These are phyloP conservation scores for Agriopis aurantiaria DNA, from an alignment of 2,888 invertebrate species.

Conservation along the genomic window DNA sequence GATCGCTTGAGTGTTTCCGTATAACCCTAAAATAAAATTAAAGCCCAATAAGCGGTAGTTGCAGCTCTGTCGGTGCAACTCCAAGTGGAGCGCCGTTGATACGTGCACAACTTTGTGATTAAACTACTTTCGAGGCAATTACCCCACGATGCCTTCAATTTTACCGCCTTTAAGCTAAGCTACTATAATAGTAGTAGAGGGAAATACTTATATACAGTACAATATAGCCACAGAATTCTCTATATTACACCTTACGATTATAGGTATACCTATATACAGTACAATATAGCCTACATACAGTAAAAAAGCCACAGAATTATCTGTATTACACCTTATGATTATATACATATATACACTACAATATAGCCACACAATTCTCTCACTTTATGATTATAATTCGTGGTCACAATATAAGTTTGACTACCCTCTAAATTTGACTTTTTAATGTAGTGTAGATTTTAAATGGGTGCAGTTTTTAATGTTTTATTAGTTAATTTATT, in stretches of 20 bases:
- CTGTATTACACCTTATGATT: background rate
- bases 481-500: no score
- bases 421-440: no score
- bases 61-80: constrained; percentile 1
- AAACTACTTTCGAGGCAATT: constrained; percentile 46
- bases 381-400: no score
- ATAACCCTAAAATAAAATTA: constrained; percentile 29
- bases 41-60: constrained; percentile 16
- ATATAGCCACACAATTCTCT: background rate
- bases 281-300: background rate
- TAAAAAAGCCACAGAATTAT: background rate
- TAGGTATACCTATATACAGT: background rate
- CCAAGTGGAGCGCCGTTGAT: constrained; percentile 33
- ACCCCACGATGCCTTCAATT: constrained; percentile 46
- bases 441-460: no score
- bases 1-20: background rate
- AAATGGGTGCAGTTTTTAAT: no score
- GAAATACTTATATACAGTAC: background rate
- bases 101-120: constrained; percentile 48
- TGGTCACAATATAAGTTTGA: no score
- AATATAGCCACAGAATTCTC: background rate
- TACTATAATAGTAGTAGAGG: constrained; percentile 5
- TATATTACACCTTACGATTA: background rate
- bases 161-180: constrained; percentile 42
- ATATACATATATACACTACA: background rate